Evolutionary conservation across 2,888 invertebrate genomes (phyloP).

Genomic region (Athalia circularis): DNA sequence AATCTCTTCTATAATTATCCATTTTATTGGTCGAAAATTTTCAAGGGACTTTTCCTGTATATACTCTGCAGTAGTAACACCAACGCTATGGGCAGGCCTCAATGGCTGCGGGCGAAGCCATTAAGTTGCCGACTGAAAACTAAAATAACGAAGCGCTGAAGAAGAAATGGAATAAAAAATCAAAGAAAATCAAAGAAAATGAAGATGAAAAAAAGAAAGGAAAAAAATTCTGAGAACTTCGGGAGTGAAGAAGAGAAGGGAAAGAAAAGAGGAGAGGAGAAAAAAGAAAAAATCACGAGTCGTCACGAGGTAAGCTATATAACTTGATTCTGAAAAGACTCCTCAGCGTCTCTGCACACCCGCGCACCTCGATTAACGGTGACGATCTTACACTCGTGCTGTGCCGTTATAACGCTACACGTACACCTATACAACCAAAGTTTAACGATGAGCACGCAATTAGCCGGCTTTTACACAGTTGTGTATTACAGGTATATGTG

Average conservation of each 20-base stretch:
- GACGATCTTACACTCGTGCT: background rate
- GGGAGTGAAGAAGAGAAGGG: background rate
- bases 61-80: background rate
- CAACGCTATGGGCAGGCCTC: too few species aligned
- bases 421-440: background rate
- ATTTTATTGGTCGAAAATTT: background rate
- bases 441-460: constrained; percentile 8
- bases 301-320: background rate
- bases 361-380: background rate
- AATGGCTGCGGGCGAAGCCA: background rate
- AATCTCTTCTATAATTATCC: constrained; percentile 24
- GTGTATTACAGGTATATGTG: too few species aligned
- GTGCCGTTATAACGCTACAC: too few species aligned
- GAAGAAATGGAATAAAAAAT: background rate
- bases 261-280: background rate
- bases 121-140: constrained; percentile 4
- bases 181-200: background rate
- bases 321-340: background rate
- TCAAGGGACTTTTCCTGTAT: background rate
- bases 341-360: background rate
- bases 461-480: background rate
- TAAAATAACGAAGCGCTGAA: background rate
- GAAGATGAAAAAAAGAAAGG: too few species aligned
- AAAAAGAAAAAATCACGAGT: background rate
- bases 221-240: background rate